Evolutionary conservation across 2,797 vertebrate species (phyloP).

Genomic region (Anniella stebbinsi): DNA sequence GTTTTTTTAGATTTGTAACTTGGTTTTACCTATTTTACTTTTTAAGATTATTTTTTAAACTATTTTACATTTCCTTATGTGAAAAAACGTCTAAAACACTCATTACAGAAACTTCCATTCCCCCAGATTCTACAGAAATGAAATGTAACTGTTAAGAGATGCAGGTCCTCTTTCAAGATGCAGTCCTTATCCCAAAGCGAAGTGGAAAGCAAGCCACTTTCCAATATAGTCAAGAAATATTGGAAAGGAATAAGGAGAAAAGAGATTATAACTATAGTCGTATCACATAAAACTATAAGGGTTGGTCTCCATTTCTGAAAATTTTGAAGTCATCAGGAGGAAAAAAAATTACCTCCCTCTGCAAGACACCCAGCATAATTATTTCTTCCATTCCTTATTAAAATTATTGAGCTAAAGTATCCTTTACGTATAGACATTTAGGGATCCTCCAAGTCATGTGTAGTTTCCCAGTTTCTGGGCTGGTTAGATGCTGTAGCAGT

Average conservation of each 20-base stretch:
- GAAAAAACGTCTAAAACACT: background rate
- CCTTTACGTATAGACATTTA: too few relatives aligned
- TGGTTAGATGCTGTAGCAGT: too few relatives aligned
- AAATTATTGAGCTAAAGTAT: too few relatives aligned
- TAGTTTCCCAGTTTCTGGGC: too few relatives aligned
- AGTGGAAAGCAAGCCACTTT: background rate
- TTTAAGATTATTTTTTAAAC: constrained; percentile 10
- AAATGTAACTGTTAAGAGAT: background rate
- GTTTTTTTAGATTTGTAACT: constrained; percentile 7
- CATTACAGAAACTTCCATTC: background rate
- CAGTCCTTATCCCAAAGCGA: too few relatives aligned
- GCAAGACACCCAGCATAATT: too few relatives aligned
- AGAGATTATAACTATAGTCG: background rate
- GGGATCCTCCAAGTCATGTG: too few relatives aligned
- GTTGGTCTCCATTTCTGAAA: too few relatives aligned
- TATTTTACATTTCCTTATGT: background rate
- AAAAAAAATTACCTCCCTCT: too few relatives aligned
- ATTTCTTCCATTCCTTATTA: too few relatives aligned
- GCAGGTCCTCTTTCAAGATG: background rate
- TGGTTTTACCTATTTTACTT: constrained; percentile 9
- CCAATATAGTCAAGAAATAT: background rate
- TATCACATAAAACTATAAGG: background rate
- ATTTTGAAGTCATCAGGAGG: too few relatives aligned
- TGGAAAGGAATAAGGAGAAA: background rate
- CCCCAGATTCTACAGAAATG: background rate